Conservation (phyloP, 2,113 vertebrate species). For the Laticauda colubrina region DNA sequence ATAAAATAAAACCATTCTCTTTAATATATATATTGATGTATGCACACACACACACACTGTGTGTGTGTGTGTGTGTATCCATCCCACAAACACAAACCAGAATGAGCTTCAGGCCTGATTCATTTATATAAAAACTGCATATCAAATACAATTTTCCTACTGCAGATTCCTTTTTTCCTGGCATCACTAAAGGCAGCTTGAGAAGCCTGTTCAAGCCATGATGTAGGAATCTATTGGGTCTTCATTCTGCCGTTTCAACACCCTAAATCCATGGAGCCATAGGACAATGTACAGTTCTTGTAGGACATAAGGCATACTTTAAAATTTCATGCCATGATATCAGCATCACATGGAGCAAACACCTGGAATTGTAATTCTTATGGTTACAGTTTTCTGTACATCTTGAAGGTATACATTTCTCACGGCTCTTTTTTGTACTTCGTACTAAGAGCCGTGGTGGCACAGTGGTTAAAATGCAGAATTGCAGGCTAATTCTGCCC, state of each 20-base stretch:
- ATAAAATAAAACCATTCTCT: background rate
- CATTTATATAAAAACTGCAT: background rate
- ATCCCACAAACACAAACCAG: too few relatives aligned
- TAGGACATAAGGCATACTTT: background rate
- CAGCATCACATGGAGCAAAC: background rate
- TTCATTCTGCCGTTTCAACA: background rate
- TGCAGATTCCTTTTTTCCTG: background rate
- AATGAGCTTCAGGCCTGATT: background rate
- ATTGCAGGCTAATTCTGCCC: too few relatives aligned
- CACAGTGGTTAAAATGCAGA: too few relatives aligned
- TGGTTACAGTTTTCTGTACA: background rate
- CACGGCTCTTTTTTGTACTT: background rate
- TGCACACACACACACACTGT: too few relatives aligned
- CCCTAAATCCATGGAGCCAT: background rate
- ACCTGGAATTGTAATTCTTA: background rate
- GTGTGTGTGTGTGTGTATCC: too few relatives aligned
- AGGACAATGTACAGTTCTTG: background rate
- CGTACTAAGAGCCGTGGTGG: too few relatives aligned
- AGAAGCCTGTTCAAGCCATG: background rate
- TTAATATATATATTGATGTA: background rate
- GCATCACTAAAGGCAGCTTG: rapidly evolving
- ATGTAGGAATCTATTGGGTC: background rate
- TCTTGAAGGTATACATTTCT: background rate
- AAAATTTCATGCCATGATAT: background rate
- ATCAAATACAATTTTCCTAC: background rate